Percentiles rank a stretch among this genome's conserved stretches.
These are phyloP conservation scores for Stercorarius parasiticus DNA, from an alignment of 2,113 vertebrate genomes.

Conservation along the genomic window DNA sequence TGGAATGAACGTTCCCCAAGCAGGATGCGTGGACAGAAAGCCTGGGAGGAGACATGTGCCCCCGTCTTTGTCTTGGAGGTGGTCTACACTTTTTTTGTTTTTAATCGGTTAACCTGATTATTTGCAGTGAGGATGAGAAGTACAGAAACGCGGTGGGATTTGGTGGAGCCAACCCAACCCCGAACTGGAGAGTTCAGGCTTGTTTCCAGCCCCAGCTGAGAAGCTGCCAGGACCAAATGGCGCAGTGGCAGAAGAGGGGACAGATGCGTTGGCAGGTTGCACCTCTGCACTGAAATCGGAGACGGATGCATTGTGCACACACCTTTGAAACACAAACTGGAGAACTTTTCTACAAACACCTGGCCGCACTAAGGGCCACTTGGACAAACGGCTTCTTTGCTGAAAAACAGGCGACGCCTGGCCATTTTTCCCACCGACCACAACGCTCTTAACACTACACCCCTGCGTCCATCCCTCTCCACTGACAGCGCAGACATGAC, in stretches of 20 bases:
- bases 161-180: background rate
- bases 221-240: background rate
- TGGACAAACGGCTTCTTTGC: background rate
- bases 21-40: background rate
- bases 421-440: background rate
- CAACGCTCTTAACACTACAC: accelerated
- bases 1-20: background rate
- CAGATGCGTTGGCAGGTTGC: accelerated
- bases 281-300: accelerated
- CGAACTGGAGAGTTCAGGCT: background rate
- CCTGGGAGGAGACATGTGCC: background rate
- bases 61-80: background rate
- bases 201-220: background rate
- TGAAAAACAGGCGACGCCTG: accelerated
- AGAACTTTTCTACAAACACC: background rate
- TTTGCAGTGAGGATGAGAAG: background rate
- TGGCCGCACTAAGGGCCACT: accelerated
- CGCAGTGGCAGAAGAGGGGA: background rate
- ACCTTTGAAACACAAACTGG: background rate
- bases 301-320: accelerated
- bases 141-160: background rate
- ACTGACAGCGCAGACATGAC: accelerated
- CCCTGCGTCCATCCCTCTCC: accelerated
- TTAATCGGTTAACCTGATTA: background rate
- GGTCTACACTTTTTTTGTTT: background rate